Base-by-base conservation (phyloP, 1,140 invertebrate species). In the Meloidogyne hapla region DNA sequence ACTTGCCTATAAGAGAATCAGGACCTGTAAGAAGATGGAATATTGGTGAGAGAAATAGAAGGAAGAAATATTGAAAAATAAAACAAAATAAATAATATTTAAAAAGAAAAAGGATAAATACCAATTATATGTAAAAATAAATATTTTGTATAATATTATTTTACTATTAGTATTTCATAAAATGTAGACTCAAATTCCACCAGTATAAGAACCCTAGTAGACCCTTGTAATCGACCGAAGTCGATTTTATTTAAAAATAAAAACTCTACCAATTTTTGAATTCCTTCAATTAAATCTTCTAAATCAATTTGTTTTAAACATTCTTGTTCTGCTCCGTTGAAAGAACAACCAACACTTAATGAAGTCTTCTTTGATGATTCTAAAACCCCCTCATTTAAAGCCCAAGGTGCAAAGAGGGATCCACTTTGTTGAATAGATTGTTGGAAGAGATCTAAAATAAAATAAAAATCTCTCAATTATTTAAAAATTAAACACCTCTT, bases 371-470 rank as follows among this genome's bases (percentile, higher is more conserved):
- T 15, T 33, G 77, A 78, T 15, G 42, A 61, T 9, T 78, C 62
- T 5, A 77, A 38, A n/a, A 78, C 78, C 9, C 63, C 28, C 38
- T 78, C 65, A 38, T 78, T 78, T 12, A 79, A 13, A 23, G 77
- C 77, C 77, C 77, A 78, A 13, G 76, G 77, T 26, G 75, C 71
- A 23, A 78, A 40, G 5, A 64, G 38, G 18, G 77, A 75, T 8
- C 77, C 77, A 79, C 77, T 78, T 70, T 79, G 75, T 63, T 78
- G 77, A 62, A 78, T 78, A 33, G 77, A 4, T 66, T 78, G 77
- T 2, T 78, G 77, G 77, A 78, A 78, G 12, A 78, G 40, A 69
- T 78, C 77, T 77, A 42, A 18, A n/a, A n/a, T n/a, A n/a, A n/a
- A n/a, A 26, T 61, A 13, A 23, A 18, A 77, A 75, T 28, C 33